Conservation (phyloP, 2,113 vertebrate genomes). For the Apteryx mantelli region DNA sequence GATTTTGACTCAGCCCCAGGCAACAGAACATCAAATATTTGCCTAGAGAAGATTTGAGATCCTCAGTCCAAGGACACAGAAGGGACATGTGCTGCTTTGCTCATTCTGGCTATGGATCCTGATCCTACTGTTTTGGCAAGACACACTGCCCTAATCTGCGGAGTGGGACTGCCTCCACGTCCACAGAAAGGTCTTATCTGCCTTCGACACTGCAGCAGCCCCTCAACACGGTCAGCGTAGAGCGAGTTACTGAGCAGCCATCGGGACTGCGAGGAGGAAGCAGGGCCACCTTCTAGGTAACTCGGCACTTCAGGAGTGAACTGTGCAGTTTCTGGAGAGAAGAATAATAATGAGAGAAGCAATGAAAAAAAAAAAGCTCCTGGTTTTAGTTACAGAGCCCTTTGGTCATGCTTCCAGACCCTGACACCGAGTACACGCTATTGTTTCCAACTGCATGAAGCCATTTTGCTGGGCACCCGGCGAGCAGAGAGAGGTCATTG, state of each 20-base stretch:
- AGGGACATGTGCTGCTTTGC: not conserved
- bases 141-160: rapidly evolving
- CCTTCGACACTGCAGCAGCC: not conserved
- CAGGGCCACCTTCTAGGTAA: not conserved
- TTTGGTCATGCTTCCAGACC: slow-evolving; percentile 10
- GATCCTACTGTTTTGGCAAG: not conserved
- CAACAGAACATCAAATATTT: slow-evolving; percentile 44
- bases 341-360: not conserved
- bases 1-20: not conserved
- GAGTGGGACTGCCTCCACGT: not conserved
- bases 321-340: not conserved
- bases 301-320: not conserved
- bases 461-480: not conserved
- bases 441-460: slow-evolving; percentile 29
- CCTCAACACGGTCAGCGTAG: not conserved
- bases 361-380: not conserved
- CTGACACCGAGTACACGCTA: not conserved
- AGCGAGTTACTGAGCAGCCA: not conserved
- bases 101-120: not conserved
- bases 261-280: not conserved
- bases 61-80: slow-evolving; percentile 1
- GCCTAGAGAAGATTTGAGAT: not conserved
- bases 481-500: slow-evolving; percentile 1
- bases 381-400: not conserved
- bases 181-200: not conserved